Conservation (phyloP, 2,888 invertebrate species). For the Perizoma affinitatum region DNA sequence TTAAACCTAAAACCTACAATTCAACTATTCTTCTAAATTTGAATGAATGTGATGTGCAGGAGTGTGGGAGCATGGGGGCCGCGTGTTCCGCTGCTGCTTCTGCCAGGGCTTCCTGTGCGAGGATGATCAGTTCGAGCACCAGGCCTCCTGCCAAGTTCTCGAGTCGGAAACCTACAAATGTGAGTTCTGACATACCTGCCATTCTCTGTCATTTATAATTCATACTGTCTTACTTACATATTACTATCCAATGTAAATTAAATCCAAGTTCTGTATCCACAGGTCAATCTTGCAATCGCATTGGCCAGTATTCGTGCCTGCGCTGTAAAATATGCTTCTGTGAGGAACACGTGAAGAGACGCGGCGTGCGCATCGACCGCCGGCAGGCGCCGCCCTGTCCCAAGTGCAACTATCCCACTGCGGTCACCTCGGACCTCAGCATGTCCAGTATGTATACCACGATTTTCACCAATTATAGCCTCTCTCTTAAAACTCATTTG, state of each 20-base stretch:
- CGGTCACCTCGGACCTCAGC: conserved; percentile 96
- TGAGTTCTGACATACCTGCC: conserved; percentile 56
- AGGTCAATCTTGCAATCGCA: conserved; percentile 96
- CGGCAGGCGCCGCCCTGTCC: conserved; percentile 89
- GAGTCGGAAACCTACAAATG: conserved; percentile 98
- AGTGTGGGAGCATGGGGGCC: conserved; percentile 98
- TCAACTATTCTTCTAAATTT: no score
- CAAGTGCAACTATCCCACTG: conserved; percentile 96
- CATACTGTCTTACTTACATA: no score
- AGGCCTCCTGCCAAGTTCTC: conserved; percentile 97
- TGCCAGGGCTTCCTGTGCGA: conserved; percentile 95
- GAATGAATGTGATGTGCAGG: conserved; percentile 51
- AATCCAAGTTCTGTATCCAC: conserved; percentile 19
- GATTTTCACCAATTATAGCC: no score
- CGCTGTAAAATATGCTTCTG: conserved; percentile 98
- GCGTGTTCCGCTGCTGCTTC: conserved; percentile 95
- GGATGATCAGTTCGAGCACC: conserved; percentile 98
- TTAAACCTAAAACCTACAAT: no score
- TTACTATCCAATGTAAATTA: no score
- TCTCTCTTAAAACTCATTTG: no score
- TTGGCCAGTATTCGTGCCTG: conserved; percentile 97
- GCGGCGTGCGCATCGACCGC: conserved; percentile 55
- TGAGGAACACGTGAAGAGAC: conserved; percentile 96
- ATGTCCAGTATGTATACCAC: conserved; percentile 92
- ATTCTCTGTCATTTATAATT: neutral